Percentiles rank a stretch among this genome's conserved stretches.
Evolutionary conservation across 2,113 vertebrate species (phyloP).

Genomic region (Colistium nudipinnis): DNA sequence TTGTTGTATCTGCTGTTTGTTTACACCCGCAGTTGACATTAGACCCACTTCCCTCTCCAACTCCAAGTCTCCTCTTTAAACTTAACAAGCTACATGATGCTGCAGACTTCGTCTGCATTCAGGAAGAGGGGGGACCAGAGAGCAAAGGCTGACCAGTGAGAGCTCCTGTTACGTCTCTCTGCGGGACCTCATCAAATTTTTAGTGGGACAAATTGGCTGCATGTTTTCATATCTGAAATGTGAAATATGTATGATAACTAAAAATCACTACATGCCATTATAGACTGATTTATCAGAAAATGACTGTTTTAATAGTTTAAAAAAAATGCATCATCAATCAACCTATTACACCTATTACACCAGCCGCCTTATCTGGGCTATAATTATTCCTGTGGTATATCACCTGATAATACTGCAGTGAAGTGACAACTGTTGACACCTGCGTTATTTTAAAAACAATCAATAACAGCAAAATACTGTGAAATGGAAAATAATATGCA

Average conservation of each 20-base stretch:
- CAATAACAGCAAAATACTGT: conserved; percentile 17
- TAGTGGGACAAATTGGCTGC: background rate
- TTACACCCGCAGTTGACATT: background rate
- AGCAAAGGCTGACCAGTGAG: background rate
- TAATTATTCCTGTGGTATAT: background rate
- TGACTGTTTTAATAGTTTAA: background rate
- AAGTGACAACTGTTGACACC: conserved; percentile 16
- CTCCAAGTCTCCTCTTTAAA: background rate
- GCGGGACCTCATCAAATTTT: conserved; percentile 2
- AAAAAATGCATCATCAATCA: background rate
- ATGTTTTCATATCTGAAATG: background rate
- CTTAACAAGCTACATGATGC: background rate
- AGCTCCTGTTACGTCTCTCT: conserved; percentile 8
- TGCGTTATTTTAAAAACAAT: conserved; percentile 1
- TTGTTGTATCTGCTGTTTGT: background rate
- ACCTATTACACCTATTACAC: conserved; percentile 4
- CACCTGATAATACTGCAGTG: conserved; percentile 3
- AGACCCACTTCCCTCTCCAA: too few relatives aligned
- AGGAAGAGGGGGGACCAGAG: background rate
- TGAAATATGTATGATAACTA: background rate
- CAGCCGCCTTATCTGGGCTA: background rate
- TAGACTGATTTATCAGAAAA: background rate
- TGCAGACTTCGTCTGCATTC: background rate
- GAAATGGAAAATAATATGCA: background rate
- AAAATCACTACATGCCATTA: background rate